Base-by-base conservation (phyloP, 2,888 invertebrate genomes). In the Taenaris catops region DNA sequence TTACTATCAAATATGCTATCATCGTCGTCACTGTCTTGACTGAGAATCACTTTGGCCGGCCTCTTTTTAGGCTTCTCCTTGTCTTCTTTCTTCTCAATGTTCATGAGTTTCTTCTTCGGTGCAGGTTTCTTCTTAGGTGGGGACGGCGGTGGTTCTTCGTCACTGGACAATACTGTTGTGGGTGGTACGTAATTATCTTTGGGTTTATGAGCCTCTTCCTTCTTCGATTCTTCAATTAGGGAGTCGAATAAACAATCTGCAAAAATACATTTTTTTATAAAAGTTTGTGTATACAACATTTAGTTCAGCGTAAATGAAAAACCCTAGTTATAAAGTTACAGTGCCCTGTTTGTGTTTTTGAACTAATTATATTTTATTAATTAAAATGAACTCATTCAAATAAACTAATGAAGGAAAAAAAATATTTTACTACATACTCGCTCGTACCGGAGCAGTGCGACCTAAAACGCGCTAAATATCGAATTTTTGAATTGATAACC, bases 181-280 rank as follows among this genome's bases (percentile, higher is more conserved):
- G 18, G 25, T 12, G 16, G 23, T 16, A 37, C 10, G 20, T 20
- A 6, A 18, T 34, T 21, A n/a, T 38, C 25, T 8, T 41, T 41
- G 1, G 31, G 18, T 8, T 55, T 64, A 5, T 51, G 44, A 0
- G 41, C 36, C 5, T 70, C 63, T 12, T 80, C 79, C 7, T 76
- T 83, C 46, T 78, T 81, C 0, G 80, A 65, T 25, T 84, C 86
- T 45, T 86, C 87, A 41, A 87, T 87, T 34, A 87, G 53, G 0
- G 87, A 87, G 51, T 87, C 87, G 57, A 87, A 87, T 6, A 87
- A 63, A 45, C 81, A 86, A 32, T 87, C 87, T 87, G 69, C 1
- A 59, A 35, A 26, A 16, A 7, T 5, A 23, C 5, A 7, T 18
- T 20, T 1, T 14, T 3, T 14, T 14, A n/a, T n/a, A n/a, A n/a